Evolutionary conservation across 2,888 invertebrate genomes (phyloP), one percentile per base, ranked within the genome.

Genomic region (Dryococelus australis): DNA sequence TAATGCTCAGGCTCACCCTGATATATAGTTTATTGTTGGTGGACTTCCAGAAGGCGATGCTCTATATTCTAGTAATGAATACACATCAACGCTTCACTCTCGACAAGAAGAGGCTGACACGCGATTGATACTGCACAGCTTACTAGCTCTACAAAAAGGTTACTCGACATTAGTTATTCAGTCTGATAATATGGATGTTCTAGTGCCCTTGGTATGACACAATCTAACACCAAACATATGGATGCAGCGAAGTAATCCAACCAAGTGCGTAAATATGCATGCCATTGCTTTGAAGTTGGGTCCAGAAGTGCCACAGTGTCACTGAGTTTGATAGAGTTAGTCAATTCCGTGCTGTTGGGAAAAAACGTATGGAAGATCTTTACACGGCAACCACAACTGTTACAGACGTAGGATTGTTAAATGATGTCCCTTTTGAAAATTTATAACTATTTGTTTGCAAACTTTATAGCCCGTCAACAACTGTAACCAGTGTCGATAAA

Each of bases 111-210:
- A 80, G 28, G 80, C 0, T 24, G 12, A 4, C 35, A 80, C 80
- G 10, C 80, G 80, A 12, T 80, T 80, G n/a, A 80, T 80, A 26
- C 28, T 80, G 80, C 80, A 80, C 24, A 80, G n/a, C 80, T 80
- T 28, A 26, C 80, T n/a, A n/a, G 26, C 80, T 80, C 80, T 80
- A 80, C 80, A 80, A 28, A 79, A n/a, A n/a, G 80, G 80, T 80
- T 80, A 80, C n/a, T 27, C n/a, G 13, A 80, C 80, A 80, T 24
- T 80, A 28, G 80, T 80, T 80, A 80, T 80, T 8, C 80, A 80
- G 28, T 80, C 26, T n/a, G 35, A 35, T 35, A 4, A 35, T 35
- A 35, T 35, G 35, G 35, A 35, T 35, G 35, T 35, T 35, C 35
- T 35, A n/a, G n/a, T 80, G 12, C 80, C n/a, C 80, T 80, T 80